These are phyloP conservation scores for Psilanteris sp. DNA, from an alignment of 1,140 invertebrate genomes.

Conservation along the genomic window DNA sequence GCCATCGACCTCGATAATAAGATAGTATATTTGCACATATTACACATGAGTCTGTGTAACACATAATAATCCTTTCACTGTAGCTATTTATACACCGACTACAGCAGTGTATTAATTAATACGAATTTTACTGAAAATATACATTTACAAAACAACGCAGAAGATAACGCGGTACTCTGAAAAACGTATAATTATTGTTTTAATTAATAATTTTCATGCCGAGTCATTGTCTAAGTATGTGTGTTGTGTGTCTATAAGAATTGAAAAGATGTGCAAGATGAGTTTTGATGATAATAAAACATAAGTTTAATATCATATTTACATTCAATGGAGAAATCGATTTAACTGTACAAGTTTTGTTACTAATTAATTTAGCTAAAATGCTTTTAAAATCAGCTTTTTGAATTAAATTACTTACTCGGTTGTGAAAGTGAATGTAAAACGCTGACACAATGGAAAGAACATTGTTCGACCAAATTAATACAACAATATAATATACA, in stretches of 20 bases:
- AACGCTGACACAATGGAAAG: too few relatives aligned
- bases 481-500: too few relatives aligned
- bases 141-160: slow-evolving; percentile 16
- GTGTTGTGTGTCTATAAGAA: background rate
- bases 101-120: slow-evolving; percentile 29
- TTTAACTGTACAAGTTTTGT: too few relatives aligned
- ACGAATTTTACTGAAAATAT: slow-evolving; percentile 12
- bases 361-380: too few relatives aligned
- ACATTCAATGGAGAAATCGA: too few relatives aligned
- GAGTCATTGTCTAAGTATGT: background rate
- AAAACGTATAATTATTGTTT: slow-evolving; percentile 2
- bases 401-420: too few relatives aligned
- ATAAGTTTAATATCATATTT: too few relatives aligned
- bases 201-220: slow-evolving; percentile 4
- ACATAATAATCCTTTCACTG: slow-evolving; percentile 48
- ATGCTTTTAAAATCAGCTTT: too few relatives aligned
- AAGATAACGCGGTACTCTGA: background rate
- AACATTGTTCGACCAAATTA: too few relatives aligned
- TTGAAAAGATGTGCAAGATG: background rate
- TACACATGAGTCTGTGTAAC: slow-evolving; percentile 3
- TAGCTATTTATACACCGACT: slow-evolving; percentile 23
- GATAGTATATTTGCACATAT: slow-evolving; percentile 23
- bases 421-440: too few relatives aligned
- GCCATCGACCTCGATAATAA: slow-evolving; percentile 43
- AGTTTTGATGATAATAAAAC: background rate